Evolutionary conservation across 2,797 vertebrate species (phyloP).

Genomic region (Platalea minor): DNA sequence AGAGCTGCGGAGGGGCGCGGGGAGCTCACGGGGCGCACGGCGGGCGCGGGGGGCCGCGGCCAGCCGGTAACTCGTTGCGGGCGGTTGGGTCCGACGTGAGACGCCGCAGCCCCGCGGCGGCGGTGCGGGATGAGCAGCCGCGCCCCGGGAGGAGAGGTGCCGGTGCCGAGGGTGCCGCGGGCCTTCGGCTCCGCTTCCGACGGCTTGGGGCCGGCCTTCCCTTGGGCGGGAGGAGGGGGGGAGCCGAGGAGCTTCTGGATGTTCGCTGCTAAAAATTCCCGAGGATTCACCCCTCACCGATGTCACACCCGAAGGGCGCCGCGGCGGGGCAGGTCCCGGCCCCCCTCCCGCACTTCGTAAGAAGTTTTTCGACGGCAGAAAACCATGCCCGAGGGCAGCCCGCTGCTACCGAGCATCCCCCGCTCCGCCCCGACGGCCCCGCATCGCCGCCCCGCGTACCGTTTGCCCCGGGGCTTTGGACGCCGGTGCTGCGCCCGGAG

Average conservation of each 20-base stretch:
- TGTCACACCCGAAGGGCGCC: background rate
- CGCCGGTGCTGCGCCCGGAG: background rate
- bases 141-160: background rate
- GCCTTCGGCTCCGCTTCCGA: background rate
- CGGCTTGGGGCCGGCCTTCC: background rate
- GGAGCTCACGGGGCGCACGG: background rate
- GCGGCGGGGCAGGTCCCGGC: background rate
- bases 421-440: background rate
- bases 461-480: background rate
- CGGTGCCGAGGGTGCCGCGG: background rate
- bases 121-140: background rate
- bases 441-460: background rate
- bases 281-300: background rate
- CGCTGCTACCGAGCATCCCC: background rate
- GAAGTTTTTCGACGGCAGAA: background rate
- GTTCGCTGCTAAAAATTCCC: background rate
- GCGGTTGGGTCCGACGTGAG: background rate
- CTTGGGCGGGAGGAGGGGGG: background rate
- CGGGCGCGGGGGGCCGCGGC: fast-evolving
- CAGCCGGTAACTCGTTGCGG: background rate
- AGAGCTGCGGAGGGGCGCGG: background rate
- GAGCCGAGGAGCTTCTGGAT: background rate
- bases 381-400: background rate
- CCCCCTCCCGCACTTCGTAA: background rate
- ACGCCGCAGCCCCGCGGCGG: background rate